Evolutionary conservation across 2,113 vertebrate species (phyloP), one percentile per base, ranked within the genome.

Genomic region (Antennarius striatus): DNA sequence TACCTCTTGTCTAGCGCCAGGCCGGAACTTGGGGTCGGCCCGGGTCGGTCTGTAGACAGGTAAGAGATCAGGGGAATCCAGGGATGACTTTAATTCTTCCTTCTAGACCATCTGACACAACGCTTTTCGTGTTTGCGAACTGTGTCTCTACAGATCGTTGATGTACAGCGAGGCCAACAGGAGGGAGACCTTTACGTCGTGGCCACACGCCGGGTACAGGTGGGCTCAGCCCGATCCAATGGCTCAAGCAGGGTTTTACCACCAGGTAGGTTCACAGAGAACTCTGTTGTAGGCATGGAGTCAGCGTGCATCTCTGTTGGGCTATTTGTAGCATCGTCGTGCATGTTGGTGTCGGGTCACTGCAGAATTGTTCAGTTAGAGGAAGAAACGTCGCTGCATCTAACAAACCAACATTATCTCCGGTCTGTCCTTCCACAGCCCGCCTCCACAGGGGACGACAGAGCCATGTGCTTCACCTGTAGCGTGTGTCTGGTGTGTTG

Each of bases 91-190:
- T 22, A 15, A n/a, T 10, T 15, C 42, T 45, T 11, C 29, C 30
- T 28, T 47, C 39, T 32, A 51, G 4, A 54, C 1, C 16, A 46
- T 22, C 14, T 15, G 6, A 40, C 0, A 15, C 12, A 48, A 47
- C 0, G 6, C 13, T 40, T 15, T 2, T 9, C 43, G 4, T 64
- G 36, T 30, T 52, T 61, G 4, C 51, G 15, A 66, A 49, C 22
- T 14, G 10, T 40, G 5, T 14, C 2, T 63, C 51, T 40, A 0
- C 86, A 99, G 98, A 77, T 98, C 98, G 56, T 80, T 99, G 91
- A 99, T 99, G 98, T 99, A 98, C 74, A 99, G 98, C 61, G 98
- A 99, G 92, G 98, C 98, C 61, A 99, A 99, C 90, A 94, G 98
- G 88, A 92, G 98, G 75, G 98, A 99, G 89, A 99, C 98, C 0